phyloP scores from a whole-genome alignment of 2,797 vertebrate species.

The Emys orbicularis region DNA sequence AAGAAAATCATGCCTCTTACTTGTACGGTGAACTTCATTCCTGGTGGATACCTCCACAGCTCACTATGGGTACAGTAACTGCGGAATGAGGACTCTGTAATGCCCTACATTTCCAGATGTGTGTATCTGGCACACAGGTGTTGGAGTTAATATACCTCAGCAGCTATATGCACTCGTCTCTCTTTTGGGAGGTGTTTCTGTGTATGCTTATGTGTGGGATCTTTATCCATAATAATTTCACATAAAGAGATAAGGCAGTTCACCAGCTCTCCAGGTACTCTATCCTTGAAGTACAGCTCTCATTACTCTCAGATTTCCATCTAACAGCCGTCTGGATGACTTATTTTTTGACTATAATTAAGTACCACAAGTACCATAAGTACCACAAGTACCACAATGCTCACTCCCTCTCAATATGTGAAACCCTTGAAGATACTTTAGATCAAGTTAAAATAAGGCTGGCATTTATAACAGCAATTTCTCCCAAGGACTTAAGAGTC shows the following conservation, averaged over 20 bases:
- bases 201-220: neutral
- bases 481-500: neutral
- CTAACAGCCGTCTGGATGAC: neutral
- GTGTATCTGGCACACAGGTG: neutral
- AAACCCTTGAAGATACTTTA: neutral
- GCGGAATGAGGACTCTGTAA: neutral
- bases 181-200: neutral
- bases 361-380: neutral
- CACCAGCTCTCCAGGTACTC: neutral
- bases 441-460: neutral
- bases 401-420: neutral
- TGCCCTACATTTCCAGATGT: neutral
- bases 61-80: neutral
- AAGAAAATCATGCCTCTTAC: neutral
- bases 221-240: neutral
- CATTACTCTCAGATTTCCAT: neutral
- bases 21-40: accelerated
- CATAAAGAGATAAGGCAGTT: neutral
- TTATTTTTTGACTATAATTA: neutral
- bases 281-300: neutral
- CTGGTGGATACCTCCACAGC: neutral
- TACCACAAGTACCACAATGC: neutral
- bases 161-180: neutral
- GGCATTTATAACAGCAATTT: neutral
- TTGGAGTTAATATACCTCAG: neutral